These are phyloP conservation scores for Machimus atricapillus DNA, from an alignment of 2,888 invertebrate species.

Conservation along the genomic window DNA sequence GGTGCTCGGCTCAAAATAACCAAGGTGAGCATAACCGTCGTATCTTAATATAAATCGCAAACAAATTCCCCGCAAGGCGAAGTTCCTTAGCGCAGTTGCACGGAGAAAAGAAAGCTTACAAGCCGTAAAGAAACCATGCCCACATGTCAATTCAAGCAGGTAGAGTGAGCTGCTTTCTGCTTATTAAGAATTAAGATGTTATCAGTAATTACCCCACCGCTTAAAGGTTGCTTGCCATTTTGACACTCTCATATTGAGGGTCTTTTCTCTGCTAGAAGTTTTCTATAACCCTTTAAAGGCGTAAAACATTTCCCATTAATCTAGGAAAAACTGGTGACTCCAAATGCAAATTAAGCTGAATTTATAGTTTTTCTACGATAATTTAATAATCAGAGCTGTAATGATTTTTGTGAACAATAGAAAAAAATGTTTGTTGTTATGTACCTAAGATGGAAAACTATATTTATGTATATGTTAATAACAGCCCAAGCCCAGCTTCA, in stretches of 20 bases:
- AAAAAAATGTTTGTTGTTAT: too few relatives aligned
- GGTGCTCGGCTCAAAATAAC: background rate
- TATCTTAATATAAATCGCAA: conserved; percentile 24
- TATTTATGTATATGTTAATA: background rate
- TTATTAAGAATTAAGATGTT: conserved; percentile 2
- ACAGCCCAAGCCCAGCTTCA: too few relatives aligned
- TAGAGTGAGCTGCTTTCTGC: background rate
- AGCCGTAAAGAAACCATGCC: background rate
- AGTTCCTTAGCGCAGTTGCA: background rate
- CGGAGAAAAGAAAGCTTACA: background rate
- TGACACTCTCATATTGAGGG: background rate
- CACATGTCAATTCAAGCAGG: background rate
- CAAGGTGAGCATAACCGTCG: background rate
- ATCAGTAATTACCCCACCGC: background rate
- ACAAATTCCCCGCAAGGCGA: background rate
- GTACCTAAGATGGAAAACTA: too few relatives aligned
- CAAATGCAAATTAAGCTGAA: background rate
- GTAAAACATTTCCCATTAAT: background rate
- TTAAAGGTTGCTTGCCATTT: background rate
- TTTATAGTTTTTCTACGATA: background rate
- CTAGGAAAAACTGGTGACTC: background rate
- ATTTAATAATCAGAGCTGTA: background rate
- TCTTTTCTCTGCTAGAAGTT: background rate
- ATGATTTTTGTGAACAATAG: background rate
- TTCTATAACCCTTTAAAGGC: background rate